These are phyloP conservation scores for Phyllotis vaccarum DNA, from an alignment of 2,797 vertebrate species.

Conservation along the genomic window DNA sequence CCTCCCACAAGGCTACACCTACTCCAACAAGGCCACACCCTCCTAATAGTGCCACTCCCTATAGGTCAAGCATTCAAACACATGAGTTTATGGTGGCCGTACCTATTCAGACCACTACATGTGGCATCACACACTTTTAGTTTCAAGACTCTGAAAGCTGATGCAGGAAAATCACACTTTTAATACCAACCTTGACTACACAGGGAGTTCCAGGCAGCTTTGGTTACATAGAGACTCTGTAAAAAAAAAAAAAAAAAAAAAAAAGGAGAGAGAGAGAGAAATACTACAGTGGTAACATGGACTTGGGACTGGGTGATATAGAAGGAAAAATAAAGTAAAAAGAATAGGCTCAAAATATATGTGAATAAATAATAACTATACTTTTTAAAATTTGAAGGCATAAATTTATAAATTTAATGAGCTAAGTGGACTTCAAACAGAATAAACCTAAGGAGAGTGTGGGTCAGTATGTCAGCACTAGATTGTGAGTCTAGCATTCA, in stretches of 20 bases:
- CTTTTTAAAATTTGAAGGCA: background rate
- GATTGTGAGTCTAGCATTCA: background rate
- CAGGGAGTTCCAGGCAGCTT: background rate
- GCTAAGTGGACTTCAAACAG: background rate
- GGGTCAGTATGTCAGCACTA: background rate
- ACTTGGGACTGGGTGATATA: background rate
- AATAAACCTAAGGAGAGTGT: slow-evolving; percentile 3
- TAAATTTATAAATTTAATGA: slow-evolving; percentile 34
- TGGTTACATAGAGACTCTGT: background rate
- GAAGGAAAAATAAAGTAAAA: background rate
- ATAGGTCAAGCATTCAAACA: background rate
- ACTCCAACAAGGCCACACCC: background rate
- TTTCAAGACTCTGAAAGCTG: no score
- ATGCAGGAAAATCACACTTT: background rate
- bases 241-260: no score
- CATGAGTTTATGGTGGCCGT: background rate
- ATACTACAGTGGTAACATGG: background rate
- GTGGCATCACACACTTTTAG: background rate
- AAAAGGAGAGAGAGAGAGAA: background rate
- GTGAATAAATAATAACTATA: background rate
- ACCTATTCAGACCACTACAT: background rate
- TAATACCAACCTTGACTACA: background rate
- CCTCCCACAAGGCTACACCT: background rate
- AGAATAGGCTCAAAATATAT: background rate
- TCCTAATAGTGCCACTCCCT: background rate